phyloP scores from a whole-genome alignment of 2,797 vertebrate species.

The Euphonia xanthogaster region DNA sequence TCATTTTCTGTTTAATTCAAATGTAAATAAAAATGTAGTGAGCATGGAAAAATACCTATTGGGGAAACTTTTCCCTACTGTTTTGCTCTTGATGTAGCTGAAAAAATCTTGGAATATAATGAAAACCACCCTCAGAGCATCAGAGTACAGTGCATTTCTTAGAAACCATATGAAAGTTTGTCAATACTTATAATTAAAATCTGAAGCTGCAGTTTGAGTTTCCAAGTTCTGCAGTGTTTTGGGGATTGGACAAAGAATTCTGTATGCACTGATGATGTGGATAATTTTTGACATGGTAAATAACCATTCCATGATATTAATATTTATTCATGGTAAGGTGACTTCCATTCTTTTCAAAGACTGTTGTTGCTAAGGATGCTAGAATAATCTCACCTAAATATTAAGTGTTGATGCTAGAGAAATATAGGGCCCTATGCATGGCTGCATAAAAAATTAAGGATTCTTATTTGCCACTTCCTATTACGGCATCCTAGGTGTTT shows the following conservation, averaged over 20 bases:
- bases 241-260: neutral
- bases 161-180: neutral
- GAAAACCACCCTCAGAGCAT: neutral
- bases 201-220: neutral
- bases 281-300: neutral
- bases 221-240: neutral
- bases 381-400: neutral
- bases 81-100: neutral
- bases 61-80: neutral
- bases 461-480: neutral
- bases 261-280: neutral
- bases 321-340: neutral
- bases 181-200: neutral
- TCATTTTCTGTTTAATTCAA: neutral
- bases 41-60: neutral
- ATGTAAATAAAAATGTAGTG: neutral
- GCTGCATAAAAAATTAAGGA: neutral
- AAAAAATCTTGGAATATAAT: neutral
- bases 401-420: neutral
- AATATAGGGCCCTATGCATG: neutral
- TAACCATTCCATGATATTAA: neutral
- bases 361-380: neutral
- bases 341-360: neutral
- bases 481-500: neutral
- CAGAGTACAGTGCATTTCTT: neutral